Evolutionary conservation across 2,888 invertebrate species (phyloP), one percentile per base, ranked within the genome.

Genomic region (Dryomyza anilis): DNA sequence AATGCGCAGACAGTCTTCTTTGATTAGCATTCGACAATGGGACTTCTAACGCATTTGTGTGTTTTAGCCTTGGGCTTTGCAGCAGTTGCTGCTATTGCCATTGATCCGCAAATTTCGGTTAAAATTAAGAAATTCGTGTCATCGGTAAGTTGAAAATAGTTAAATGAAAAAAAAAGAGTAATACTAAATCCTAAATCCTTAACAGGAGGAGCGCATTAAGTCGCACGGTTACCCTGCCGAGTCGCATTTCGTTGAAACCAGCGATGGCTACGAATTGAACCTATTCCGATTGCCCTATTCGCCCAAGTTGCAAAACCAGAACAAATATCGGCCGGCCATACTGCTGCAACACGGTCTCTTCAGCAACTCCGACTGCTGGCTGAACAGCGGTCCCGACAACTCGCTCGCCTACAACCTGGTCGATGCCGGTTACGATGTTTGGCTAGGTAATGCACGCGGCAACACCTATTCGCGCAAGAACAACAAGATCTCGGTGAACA

Each of bases 191-290:
- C 7, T n/a, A n/a, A n/a, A 19, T 30, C 19, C 10, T 55, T 8
- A 16, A 4, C 21, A 71, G 69, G 73, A 76, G 43, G 76, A 77
- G n/a, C 75, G 80, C 2, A 78, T 78, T 52, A 63, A 63, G 89
- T 45, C 70, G 10, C 72, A 80, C 45, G 81, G 80, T 8, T 94
- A 92, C 77, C 85, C 86, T 0, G 85, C 89, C 0, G 92, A 94
- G 80, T 86, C 87, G 0, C 92, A 93, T 39, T 45, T 60, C 56
- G 73, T 80, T 14, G 64, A 70, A 53, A 81, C 81, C n/a, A 64
- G 61, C 3, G 81, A 81, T 67, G 81, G 80, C 46, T 81, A 81
- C 55, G 65, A 75, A 23, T 65, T 81, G 46, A 77, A 76, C 3
- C 63, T 81, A 23, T 81, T 79, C 66, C 79, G 81, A 30, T 79